Conservation (phyloP, 2,888 invertebrate species). For the Neoascia interrupta region DNA sequence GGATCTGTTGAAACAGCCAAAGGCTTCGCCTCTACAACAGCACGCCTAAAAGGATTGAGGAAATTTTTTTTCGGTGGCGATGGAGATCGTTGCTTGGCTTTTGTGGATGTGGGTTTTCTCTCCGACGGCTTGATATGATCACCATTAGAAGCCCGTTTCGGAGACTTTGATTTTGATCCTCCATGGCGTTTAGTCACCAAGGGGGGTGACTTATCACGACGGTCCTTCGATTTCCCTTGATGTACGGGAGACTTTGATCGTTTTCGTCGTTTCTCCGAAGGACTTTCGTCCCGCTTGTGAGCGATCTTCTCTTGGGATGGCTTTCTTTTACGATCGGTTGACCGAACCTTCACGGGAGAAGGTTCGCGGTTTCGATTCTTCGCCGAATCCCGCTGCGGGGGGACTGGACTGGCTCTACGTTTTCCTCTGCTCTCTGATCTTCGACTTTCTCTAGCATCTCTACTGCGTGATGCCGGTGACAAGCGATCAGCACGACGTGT, state of each 20-base stretch:
- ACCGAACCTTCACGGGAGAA: conserved; percentile 24
- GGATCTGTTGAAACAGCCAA: not conserved
- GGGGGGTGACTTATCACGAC: conserved; percentile 45
- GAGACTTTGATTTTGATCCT: conserved; percentile 48
- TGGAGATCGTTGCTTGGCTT: conserved; percentile 63
- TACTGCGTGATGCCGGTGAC: conserved; percentile 49
- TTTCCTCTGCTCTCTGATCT: conserved; percentile 20
- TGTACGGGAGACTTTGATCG: conserved; percentile 56
- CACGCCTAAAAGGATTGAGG: conserved; percentile 42
- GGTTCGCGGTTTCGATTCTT: conserved; percentile 34
- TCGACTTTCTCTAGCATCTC: conserved; percentile 35
- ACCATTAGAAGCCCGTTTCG: conserved; percentile 20
- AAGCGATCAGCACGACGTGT: conserved; percentile 71
- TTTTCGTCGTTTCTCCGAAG: conserved; percentile 32
- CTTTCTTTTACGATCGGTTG: conserved; percentile 53
- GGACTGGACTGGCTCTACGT: conserved; percentile 45
- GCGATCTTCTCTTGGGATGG: conserved; percentile 19
- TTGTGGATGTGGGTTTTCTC: conserved; percentile 62
- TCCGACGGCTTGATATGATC: conserved; percentile 29
- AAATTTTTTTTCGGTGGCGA: conserved; percentile 44
- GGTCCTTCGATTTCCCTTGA: conserved; percentile 54
- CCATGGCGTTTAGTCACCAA: not conserved
- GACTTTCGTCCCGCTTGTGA: conserved; percentile 16
- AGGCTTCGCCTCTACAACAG: conserved; percentile 3
- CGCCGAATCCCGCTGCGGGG: conserved; percentile 31